Conservation (phyloP, 2,797 vertebrate genomes). For the Spatula versicolor region DNA sequence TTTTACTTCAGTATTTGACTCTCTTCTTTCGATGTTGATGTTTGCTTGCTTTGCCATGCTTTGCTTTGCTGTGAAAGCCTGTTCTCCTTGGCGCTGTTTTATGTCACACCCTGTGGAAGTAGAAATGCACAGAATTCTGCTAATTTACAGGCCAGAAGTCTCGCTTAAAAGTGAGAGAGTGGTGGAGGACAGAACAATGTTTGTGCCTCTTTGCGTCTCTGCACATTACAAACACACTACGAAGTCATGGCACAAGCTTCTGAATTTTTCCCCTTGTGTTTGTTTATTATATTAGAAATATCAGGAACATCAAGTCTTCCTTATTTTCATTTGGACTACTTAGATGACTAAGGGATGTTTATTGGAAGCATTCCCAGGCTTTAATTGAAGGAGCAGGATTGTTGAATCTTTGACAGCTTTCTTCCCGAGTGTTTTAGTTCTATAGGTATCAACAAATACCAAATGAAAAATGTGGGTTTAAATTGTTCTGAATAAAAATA, state of each 20-base stretch:
- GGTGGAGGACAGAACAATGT: neutral
- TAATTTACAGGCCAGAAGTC: neutral
- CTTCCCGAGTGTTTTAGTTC: constrained; percentile 33
- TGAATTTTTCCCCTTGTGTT: neutral
- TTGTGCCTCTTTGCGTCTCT: neutral
- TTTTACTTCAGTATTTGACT: neutral
- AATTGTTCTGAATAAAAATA: constrained; percentile 17
- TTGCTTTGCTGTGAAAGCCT: constrained; percentile 68
- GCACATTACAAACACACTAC: neutral
- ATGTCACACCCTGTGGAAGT: neutral
- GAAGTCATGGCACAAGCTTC: neutral
- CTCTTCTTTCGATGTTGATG: neutral
- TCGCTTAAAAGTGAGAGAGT: neutral
- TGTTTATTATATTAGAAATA: constrained; percentile 58
- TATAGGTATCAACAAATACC: constrained; percentile 49
- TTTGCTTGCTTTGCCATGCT: constrained; percentile 76
- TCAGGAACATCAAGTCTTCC: constrained; percentile 41
- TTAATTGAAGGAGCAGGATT: constrained; percentile 34
- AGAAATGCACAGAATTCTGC: neutral
- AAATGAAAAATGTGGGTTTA: neutral
- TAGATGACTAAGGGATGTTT: constrained; percentile 59
- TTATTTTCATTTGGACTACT: constrained; percentile 47
- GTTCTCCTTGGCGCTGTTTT: constrained; percentile 5
- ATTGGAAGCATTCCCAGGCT: constrained; percentile 54
- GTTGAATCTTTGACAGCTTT: constrained; percentile 51